phyloP scores from a whole-genome alignment of 2,113 vertebrate genomes.

The Myanophis thanlyinensis region DNA sequence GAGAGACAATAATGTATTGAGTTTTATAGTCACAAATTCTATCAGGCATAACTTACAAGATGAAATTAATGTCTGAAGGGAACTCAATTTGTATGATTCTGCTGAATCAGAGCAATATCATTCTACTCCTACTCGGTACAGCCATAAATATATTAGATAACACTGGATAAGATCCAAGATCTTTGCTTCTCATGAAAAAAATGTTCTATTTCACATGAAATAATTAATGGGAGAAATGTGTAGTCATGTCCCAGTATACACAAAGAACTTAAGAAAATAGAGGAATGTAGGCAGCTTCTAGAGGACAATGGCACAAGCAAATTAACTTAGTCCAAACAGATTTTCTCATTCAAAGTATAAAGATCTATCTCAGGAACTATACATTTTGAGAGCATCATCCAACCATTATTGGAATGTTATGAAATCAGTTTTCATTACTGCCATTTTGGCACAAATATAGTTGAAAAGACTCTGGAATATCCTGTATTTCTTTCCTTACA shows the following conservation, averaged over 20 bases:
- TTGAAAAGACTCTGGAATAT: not conserved
- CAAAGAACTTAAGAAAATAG: not conserved
- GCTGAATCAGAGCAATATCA: not conserved
- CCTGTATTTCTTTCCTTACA: not conserved
- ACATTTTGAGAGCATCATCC: not conserved
- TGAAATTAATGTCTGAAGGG: not conserved
- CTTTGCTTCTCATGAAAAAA: not conserved
- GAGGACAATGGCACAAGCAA: not conserved
- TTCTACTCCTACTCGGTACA: not conserved
- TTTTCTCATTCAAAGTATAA: not conserved
- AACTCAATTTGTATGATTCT: not conserved
- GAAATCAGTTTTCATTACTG: not conserved
- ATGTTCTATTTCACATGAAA: not conserved
- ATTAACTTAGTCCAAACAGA: not conserved
- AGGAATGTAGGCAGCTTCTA: not conserved
- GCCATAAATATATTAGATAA: not conserved
- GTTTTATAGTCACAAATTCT: not conserved
- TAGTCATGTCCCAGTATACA: not conserved
- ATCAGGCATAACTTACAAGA: not conserved
- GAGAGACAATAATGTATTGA: not conserved
- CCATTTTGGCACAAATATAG: not conserved
- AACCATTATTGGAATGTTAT: not conserved
- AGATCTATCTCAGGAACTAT: not conserved
- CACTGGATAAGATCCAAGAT: not conserved
- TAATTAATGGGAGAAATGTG: not conserved